Percentiles rank a stretch among this genome's conserved stretches.
These are phyloP conservation scores for Lepisosteus osseus DNA, from an alignment of 2,113 vertebrate species.

Conservation along the genomic window DNA sequence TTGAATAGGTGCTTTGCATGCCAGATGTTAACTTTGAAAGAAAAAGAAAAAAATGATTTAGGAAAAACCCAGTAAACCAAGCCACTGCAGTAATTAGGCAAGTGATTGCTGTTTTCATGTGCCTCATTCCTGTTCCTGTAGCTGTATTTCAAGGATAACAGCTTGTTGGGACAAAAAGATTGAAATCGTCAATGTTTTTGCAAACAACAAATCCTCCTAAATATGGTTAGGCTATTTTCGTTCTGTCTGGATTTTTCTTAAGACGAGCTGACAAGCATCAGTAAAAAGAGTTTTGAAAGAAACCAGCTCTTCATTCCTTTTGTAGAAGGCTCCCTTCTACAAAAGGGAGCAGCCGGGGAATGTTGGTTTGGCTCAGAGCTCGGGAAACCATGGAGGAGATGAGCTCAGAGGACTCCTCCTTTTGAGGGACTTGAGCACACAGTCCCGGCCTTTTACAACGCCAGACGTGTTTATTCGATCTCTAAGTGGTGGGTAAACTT, in stretches of 20 bases:
- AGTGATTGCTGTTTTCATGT: slow-evolving; percentile 2
- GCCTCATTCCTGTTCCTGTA: slow-evolving; percentile 15
- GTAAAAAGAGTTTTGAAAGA: slow-evolving; percentile 13
- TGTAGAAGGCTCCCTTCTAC: slow-evolving; percentile 27
- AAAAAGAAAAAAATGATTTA: neutral
- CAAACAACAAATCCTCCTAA: slow-evolving; percentile 20
- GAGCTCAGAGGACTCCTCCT: slow-evolving; percentile 22
- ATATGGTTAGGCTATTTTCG: slow-evolving; percentile 25
- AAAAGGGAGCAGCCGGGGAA: neutral
- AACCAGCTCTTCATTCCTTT: slow-evolving; percentile 29
- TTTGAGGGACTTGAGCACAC: slow-evolving; percentile 36
- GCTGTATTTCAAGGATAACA: neutral
- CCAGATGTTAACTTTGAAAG: slow-evolving; percentile 3
- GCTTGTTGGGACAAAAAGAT: neutral
- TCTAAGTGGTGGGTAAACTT: slow-evolving; percentile 29
- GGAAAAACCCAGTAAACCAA: neutral
- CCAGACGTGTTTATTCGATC: slow-evolving; percentile 44
- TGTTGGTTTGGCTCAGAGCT: slow-evolving; percentile 17
- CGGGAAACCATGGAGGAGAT: slow-evolving; percentile 27
- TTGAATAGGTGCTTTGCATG: slow-evolving; percentile 7
- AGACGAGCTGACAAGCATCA: slow-evolving; percentile 26
- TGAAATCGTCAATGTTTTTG: slow-evolving; percentile 16
- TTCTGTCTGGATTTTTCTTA: slow-evolving; percentile 21
- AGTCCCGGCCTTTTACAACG: slow-evolving; percentile 37
- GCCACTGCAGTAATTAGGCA: slow-evolving; percentile 3